Percentiles rank a stretch among this genome's conserved stretches.
Conservation (phyloP, 2,797 vertebrate species). For the Peromyscus attwateri region DNA sequence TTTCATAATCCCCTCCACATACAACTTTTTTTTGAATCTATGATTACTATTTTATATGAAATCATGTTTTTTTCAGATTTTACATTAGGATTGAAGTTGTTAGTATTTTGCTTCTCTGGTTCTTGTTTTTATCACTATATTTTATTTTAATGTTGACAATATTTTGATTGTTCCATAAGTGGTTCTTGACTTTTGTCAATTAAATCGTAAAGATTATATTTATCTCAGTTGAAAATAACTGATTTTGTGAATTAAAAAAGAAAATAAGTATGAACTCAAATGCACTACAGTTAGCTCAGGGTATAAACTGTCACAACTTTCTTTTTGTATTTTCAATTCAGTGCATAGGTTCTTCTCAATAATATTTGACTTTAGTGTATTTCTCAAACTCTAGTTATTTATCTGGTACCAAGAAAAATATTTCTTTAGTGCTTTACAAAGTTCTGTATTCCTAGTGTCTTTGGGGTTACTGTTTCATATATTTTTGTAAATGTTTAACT, state of each 20-base stretch:
- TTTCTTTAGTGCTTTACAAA: background rate
- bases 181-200: background rate
- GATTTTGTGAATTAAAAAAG: background rate
- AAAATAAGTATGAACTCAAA: constrained; percentile 21
- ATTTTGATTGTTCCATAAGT: background rate
- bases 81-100: background rate
- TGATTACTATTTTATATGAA: background rate
- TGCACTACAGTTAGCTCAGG: background rate
- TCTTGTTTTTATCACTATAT: background rate
- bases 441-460: background rate
- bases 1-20: background rate
- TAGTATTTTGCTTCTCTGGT: background rate
- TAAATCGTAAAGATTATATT: background rate
- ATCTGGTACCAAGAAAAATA: constrained; percentile 31
- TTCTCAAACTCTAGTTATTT: constrained; percentile 8
- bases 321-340: constrained; percentile 50
- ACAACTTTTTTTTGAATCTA: background rate
- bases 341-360: constrained; percentile 29
- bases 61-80: background rate
- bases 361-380: constrained; percentile 21
- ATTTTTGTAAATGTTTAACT: constrained; percentile 15
- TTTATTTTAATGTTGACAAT: background rate
- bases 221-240: background rate
- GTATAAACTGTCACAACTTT: background rate
- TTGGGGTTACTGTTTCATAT: constrained; percentile 36